phyloP scores from a whole-genome alignment of 2,888 invertebrate species.

The Cactoblastis cactorum region DNA sequence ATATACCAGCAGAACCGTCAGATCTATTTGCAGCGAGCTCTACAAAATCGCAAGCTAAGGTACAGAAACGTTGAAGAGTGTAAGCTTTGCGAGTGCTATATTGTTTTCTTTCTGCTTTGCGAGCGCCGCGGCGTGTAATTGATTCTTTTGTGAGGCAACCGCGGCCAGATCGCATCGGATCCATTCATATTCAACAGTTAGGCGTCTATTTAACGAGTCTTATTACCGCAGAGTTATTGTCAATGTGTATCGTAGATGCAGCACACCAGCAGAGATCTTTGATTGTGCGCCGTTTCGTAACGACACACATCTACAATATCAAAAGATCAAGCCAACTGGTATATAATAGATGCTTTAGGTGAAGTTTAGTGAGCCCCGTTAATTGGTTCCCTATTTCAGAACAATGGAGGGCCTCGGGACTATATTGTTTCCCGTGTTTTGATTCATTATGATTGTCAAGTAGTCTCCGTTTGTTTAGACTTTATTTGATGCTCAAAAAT shows the following conservation, averaged over 20 bases:
- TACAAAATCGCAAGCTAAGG: constrained; percentile 42
- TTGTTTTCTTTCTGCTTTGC: constrained; percentile 59
- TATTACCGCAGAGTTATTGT: too few relatives aligned
- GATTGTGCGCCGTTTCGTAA: too few relatives aligned
- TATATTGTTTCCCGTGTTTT: constrained; percentile 5
- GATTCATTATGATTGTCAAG: neutral
- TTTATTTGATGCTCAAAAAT: neutral
- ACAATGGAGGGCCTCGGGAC: constrained; percentile 25
- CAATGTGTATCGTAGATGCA: too few relatives aligned
- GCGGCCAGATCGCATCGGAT: constrained; percentile 57
- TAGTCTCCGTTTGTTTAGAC: neutral
- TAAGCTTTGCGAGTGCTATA: constrained; percentile 59
- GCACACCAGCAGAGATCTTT: too few relatives aligned
- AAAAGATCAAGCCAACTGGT: too few relatives aligned
- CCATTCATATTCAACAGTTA: constrained; percentile 55
- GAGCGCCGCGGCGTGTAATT: constrained; percentile 50
- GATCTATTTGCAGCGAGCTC: constrained; percentile 32
- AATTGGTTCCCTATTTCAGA: constrained; percentile 54
- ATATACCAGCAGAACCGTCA: constrained; percentile 10
- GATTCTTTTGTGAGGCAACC: constrained; percentile 72
- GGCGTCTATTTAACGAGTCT: too few relatives aligned
- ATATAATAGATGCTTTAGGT: too few relatives aligned
- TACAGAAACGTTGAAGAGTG: constrained; percentile 55
- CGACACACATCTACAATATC: too few relatives aligned
- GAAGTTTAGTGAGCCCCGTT: constrained; percentile 47